A percentile compares a stretch with the other conserved stretches of the same genome.
Evolutionary conservation across 2,113 vertebrate genomes (phyloP).

Genomic region (Phrynosoma platyrhinos): DNA sequence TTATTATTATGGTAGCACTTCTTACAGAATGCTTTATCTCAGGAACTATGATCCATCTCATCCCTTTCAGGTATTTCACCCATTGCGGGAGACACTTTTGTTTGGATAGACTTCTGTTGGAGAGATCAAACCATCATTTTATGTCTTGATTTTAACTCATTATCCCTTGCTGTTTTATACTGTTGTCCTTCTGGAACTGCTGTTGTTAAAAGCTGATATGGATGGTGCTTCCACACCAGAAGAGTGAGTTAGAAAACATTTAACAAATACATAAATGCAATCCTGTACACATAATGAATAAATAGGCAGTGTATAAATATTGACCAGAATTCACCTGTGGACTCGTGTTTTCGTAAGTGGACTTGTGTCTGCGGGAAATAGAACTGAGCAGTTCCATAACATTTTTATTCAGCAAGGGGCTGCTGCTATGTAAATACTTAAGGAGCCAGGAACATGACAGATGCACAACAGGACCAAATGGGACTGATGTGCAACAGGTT

Average conservation of each 20-base stretch:
- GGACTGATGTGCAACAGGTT: too few relatives aligned
- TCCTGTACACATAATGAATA: background rate
- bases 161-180: background rate
- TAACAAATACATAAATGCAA: background rate
- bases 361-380: too few relatives aligned
- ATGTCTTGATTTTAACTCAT: background rate
- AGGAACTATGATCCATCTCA: background rate
- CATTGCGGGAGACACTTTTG: background rate
- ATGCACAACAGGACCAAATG: too few relatives aligned
- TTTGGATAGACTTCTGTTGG: background rate
- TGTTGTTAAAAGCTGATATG: background rate
- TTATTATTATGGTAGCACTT: background rate
- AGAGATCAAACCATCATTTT: too few relatives aligned
- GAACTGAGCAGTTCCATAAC: too few relatives aligned
- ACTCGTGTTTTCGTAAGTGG: too few relatives aligned
- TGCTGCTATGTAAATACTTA: too few relatives aligned
- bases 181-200: background rate
- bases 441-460: too few relatives aligned
- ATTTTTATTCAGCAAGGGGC: too few relatives aligned
- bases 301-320: background rate
- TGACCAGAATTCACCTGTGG: too few relatives aligned
- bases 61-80: background rate
- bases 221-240: background rate
- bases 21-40: background rate
- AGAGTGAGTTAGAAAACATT: background rate